A percentile compares a stretch with the other conserved stretches of the same genome.
Conservation (phyloP, 2,797 vertebrate genomes). For the Rhynchonycteris naso region DNA sequence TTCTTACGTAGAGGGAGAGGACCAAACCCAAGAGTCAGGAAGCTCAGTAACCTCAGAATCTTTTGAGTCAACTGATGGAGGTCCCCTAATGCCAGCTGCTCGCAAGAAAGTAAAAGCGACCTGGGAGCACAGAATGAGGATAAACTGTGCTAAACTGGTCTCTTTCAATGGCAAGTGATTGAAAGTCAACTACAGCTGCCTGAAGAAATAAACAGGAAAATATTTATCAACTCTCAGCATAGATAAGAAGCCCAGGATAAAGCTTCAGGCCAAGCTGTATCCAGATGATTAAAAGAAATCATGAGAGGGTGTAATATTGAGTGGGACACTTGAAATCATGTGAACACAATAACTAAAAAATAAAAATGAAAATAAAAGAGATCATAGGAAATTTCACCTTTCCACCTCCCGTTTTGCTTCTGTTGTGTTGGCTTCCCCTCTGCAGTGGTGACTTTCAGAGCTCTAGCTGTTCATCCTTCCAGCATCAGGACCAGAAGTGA, state of each 20-base stretch:
- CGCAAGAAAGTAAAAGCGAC: neutral
- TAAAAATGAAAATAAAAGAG: neutral
- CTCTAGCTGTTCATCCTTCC: neutral
- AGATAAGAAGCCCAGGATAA: neutral
- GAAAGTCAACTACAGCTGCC: neutral
- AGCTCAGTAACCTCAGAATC: neutral
- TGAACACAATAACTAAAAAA: no score
- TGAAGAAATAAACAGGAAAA: conserved; percentile 15
- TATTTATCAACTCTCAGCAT: neutral
- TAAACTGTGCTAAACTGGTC: neutral
- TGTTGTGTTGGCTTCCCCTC: neutral
- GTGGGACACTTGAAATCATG: no score
- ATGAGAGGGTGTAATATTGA: neutral
- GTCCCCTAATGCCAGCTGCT: neutral
- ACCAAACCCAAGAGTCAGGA: neutral
- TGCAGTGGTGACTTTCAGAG: neutral
- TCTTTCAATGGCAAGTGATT: neutral
- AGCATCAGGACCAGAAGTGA: neutral
- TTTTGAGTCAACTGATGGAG: neutral
- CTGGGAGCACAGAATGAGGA: neutral
- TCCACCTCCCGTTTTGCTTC: neutral
- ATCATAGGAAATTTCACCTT: neutral
- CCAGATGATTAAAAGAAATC: neutral
- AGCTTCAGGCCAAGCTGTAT: neutral
- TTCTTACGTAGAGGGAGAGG: neutral